Evolutionary conservation across 2,797 vertebrate genomes (phyloP).

Genomic region (Agapornis canus): DNA sequence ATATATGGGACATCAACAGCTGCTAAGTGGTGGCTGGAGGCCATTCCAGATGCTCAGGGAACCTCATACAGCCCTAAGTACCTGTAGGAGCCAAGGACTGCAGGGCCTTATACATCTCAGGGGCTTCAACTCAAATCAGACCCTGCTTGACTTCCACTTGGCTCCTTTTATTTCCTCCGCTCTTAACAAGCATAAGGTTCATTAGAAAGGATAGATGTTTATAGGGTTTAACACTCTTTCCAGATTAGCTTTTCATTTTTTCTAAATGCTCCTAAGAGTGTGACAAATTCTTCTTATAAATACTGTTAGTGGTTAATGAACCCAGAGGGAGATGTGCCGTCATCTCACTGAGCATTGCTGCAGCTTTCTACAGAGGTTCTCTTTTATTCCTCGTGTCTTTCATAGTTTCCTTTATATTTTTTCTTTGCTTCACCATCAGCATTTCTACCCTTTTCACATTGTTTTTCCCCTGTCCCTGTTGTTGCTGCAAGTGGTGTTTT

Average conservation of each 20-base stretch:
- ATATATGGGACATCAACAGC: neutral
- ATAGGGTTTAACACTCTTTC: neutral
- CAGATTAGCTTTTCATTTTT: slow-evolving; percentile 4
- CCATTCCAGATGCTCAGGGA: neutral
- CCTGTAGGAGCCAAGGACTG: neutral
- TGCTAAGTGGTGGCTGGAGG: neutral
- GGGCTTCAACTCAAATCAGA: neutral
- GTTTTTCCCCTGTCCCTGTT: neutral
- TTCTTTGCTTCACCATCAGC: neutral
- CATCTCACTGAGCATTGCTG: neutral
- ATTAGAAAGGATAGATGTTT: neutral
- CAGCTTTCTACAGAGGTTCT: neutral
- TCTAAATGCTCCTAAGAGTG: neutral
- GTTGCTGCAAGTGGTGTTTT: neutral
- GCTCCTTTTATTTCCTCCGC: neutral
- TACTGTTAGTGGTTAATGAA: slow-evolving; percentile 1
- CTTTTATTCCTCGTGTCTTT: neutral
- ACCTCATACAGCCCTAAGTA: neutral
- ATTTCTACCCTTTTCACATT: neutral
- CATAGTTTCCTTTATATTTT: neutral
- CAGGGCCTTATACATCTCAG: neutral
- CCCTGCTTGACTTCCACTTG: rapidly evolving
- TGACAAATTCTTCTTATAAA: neutral
- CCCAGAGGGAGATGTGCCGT: neutral
- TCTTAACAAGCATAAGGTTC: neutral